Evolutionary conservation across 64 coral and sea anemone genomes (phyloP), one percentile per base, ranked within the genome.

Genomic region (Montipora cactus): DNA sequence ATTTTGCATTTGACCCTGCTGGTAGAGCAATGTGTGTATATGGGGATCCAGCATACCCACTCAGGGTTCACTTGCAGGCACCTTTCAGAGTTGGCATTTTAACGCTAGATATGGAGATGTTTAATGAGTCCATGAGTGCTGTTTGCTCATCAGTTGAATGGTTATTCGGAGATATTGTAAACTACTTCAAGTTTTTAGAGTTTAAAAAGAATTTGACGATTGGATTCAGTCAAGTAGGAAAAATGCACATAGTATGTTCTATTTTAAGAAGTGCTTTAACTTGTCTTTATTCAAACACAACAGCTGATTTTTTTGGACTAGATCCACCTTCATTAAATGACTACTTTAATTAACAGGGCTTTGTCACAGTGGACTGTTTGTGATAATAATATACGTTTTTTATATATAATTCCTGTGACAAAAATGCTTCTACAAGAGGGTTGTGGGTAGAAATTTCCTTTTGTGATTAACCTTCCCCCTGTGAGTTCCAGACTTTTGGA

Each of bases 321-420:
- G 81, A 84, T 84, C 81, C 81, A 84, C 81, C 81, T 84, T 84
- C 81, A 66, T 84, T 84, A 84, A 84, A 84, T 84, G 81, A 84
- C 55, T 84, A 84, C 21, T 84, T 84, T 84, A 84, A 84, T 84
- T 84, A 84, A 84, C 81, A 84, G 16, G 81, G 20, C 81, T 84
- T 84, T 84, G 81, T 84, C 81, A 84, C 81, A 84, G 59, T 84
- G 81, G 81, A 84, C 81, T 84, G 1, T 84, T 84, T 58, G 20
- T 84, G 81, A 84, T 53, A 84, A 84, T 84, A 84, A 84, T 83
- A 83, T 8, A 81, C 62, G 81, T 62, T 84, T 84, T 84, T 84
- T 84, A 55, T 67, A 84, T 82, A 82, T 61, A 84, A 67, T 73
- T 73, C 69, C 69, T 73, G 69, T 73, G 69, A 73, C 69, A 73